Evolutionary conservation across 2,888 invertebrate species (phyloP).

Genomic region (Stegophylla sp.): DNA sequence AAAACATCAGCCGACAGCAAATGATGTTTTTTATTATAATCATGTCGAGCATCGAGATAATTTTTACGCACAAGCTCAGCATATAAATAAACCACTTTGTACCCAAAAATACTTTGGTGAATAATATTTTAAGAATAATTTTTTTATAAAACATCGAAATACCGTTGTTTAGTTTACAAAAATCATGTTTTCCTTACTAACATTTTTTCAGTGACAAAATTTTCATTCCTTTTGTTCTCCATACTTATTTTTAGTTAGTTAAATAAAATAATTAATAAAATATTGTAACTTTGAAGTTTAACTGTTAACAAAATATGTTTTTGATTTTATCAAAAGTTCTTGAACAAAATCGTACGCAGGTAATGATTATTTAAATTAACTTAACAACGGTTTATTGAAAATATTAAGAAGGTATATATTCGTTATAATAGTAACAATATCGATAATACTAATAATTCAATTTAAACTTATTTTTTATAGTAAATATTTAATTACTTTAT

Average conservation of each 20-base stretch:
- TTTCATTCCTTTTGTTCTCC: not conserved
- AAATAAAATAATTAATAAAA: not conserved
- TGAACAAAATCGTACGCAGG: not conserved
- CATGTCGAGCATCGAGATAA: constrained; percentile 1
- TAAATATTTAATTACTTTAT: too few species aligned
- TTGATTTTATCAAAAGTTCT: not conserved
- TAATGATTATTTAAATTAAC: constrained; percentile 8
- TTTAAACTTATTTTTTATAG: too few species aligned
- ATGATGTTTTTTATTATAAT: not conserved
- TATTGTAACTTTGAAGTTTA: not conserved
- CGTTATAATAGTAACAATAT: not conserved
- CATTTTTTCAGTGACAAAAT: not conserved
- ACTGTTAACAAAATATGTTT: not conserved
- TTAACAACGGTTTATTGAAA: constrained; percentile 19
- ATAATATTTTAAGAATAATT: not conserved
- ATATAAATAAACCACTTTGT: constrained; percentile 13
- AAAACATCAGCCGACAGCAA: not conserved
- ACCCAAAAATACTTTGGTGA: not conserved
- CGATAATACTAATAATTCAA: too few species aligned
- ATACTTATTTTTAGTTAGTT: not conserved
- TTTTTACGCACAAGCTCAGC: not conserved
- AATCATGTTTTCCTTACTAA: not conserved
- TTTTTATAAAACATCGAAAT: too few species aligned
- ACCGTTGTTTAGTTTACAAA: not conserved
- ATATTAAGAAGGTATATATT: not conserved